Evolutionary conservation across 2,888 invertebrate genomes (phyloP), one percentile per base, ranked within the genome.

Genomic region (Xestia ashworthii): DNA sequence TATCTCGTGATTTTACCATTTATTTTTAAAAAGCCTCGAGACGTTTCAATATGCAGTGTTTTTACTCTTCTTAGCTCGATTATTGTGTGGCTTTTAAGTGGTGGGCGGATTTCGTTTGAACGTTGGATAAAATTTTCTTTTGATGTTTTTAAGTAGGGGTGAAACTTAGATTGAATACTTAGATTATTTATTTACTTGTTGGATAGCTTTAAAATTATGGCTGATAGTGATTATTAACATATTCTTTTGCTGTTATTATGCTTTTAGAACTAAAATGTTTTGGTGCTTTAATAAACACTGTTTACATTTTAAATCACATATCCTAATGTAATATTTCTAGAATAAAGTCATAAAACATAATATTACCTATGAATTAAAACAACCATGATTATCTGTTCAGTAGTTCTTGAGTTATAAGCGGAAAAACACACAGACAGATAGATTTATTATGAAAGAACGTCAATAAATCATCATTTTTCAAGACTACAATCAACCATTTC

Each of bases 401-500:
- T 5, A 55, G 1, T 75, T 50, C 32, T 3, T 5, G n/a, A 53
- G 14, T 46, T 46, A 11, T 14, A n/a, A 76, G 6, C 11, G 1
- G 16, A 46, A 8, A 19, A 60, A 64, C 5, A 1, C 4, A 22
- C 19, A 19, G 6, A 8, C 25, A 14, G 0, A 14, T 14, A 14
- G 8, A 55, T 38, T 48, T 12, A 14, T 11, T 19, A 60, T 6
- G 5, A 12, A 62, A 67, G 16, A 32, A 67, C 62, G 5, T 67
- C 66, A 32, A 67, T 84, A 50, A 81, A 81, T 76, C 76, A 81
- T 76, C 76, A 76, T 19, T 62, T 38, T 55, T 25, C 41, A 14
- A 50, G 25, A 25, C 22, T 25, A 62, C 48, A 84, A 72, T 84
- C 76, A 38, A 11, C 70, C 62, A 64, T 58, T 64, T 55, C 19